These are phyloP conservation scores for Odocoileus virginianus DNA, from an alignment of 2,113 vertebrate species.

Conservation along the genomic window DNA sequence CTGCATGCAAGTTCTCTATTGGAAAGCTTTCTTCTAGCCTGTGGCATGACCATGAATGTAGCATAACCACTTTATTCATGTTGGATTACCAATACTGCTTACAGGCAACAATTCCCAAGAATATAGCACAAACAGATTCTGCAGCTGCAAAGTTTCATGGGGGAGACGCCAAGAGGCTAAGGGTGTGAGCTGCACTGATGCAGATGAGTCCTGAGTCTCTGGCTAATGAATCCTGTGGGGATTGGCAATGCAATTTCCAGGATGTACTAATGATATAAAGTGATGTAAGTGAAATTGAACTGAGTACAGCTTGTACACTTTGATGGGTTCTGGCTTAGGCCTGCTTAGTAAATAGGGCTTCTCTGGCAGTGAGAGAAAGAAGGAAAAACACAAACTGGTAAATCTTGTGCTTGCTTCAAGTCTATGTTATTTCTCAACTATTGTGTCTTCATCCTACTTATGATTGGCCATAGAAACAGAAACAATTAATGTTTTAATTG, in stretches of 20 bases:
- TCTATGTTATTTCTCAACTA: slow-evolving; percentile 7
- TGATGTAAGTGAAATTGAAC: slow-evolving; percentile 38
- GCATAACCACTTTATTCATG: not conserved
- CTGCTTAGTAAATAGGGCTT: not conserved
- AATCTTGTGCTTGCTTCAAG: slow-evolving; percentile 17
- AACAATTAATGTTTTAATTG: not conserved
- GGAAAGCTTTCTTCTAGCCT: not conserved
- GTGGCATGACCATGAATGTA: not conserved
- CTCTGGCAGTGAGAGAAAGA: not conserved
- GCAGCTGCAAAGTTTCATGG: not conserved
- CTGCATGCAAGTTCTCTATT: not conserved
- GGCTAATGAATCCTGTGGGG: not conserved
- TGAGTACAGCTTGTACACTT: slow-evolving; percentile 37
- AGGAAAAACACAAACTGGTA: slow-evolving; percentile 8
- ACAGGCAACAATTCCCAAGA: not conserved
- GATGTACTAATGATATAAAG: slow-evolving; percentile 7
- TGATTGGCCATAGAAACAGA: not conserved
- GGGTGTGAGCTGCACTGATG: not conserved
- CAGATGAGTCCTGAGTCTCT: slow-evolving; percentile 9
- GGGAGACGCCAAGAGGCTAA: not conserved
- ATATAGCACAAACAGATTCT: slow-evolving; percentile 3
- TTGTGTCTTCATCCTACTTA: not conserved
- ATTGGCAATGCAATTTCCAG: slow-evolving; percentile 26
- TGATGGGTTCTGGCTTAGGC: not conserved
- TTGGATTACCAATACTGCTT: not conserved